Evolutionary conservation across 2,113 vertebrate genomes (phyloP), one percentile per base, ranked within the genome.

Genomic region (Lagopus muta): DNA sequence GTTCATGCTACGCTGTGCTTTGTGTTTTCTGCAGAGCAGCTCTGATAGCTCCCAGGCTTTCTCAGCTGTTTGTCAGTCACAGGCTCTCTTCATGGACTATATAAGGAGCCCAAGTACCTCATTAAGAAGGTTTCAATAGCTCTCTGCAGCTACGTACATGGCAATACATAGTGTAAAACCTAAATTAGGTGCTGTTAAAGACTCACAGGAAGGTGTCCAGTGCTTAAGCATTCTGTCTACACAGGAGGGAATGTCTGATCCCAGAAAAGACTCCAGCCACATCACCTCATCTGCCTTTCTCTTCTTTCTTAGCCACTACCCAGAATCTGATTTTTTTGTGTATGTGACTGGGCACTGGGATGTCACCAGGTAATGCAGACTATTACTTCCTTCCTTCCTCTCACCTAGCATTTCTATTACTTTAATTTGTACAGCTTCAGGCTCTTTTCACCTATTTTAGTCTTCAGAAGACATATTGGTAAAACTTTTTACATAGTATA

Each of bases 11-110:
- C 67, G 80, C 86, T 90, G 88, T 64, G 86, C 83, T 93, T 83
- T 90, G 80, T 94, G 88, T 75, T 93, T 94, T 64, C 90, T 57
- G 10, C 80, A 69, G 95, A 91, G 92, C 83, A 90, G 15, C 93
- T 86, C 86, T 84, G 88, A 95, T 88, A 1, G 40, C 93, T 95
- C 61, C 86, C 83, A 88, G 93, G 69, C 93, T 95, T 95, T 82
- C 88, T 95, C 73, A 88, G 93, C 89, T 92, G 87, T 96, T 92
- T 90, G 95, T 93, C 93, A 96, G 90, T 93, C 95, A 94, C 90
- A 76, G 61, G 13, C 61, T 90, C 86, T 88, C 96, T 94, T 93
- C 92, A 5, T 21, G 77, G 88, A 21, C 90, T 72, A 4, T 61
- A 75, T 61, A 67, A 94, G 92, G 80, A 96, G 90, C 70, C 83